A percentile compares a stretch with the other conserved stretches of the same genome.
Evolutionary conservation across 2,888 invertebrate species (phyloP).

Genomic region (Belgica antarctica): DNA sequence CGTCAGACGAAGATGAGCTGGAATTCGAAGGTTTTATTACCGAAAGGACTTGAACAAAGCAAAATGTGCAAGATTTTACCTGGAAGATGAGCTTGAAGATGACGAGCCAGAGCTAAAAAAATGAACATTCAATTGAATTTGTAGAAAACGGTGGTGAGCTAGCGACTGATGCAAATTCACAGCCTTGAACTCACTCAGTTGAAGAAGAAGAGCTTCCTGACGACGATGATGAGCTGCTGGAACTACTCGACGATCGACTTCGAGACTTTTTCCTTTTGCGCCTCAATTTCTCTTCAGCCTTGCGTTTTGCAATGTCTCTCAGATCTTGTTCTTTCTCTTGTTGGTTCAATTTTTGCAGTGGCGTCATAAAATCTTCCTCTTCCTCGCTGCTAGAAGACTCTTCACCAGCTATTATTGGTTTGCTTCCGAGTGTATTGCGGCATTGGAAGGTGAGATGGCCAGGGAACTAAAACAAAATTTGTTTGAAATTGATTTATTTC

Average conservation of each 20-base stretch:
- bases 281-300: conserved; percentile 45
- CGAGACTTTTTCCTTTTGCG: conserved; percentile 27
- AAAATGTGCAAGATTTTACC: neutral
- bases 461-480: conserved; percentile 91
- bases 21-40: neutral
- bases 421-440: conserved; percentile 81
- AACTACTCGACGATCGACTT: conserved; percentile 9
- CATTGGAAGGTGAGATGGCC: conserved; percentile 96
- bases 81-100: neutral
- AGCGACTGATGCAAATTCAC: no score
- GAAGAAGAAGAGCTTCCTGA: neutral
- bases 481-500: no score
- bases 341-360: conserved; percentile 20
- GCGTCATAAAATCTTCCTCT: conserved; percentile 30
- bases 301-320: conserved; percentile 45
- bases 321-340: conserved; percentile 16
- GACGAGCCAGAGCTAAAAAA: neutral
- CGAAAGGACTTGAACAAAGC: no score
- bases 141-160: no score
- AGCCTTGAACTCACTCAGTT: neutral
- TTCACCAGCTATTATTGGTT: conserved; percentile 32
- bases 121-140: neutral
- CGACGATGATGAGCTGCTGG: neutral
- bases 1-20: conserved; percentile 13
- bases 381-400: conserved; percentile 14